phyloP scores from a whole-genome alignment of 2,113 vertebrate species.

The Strix uralensis region DNA sequence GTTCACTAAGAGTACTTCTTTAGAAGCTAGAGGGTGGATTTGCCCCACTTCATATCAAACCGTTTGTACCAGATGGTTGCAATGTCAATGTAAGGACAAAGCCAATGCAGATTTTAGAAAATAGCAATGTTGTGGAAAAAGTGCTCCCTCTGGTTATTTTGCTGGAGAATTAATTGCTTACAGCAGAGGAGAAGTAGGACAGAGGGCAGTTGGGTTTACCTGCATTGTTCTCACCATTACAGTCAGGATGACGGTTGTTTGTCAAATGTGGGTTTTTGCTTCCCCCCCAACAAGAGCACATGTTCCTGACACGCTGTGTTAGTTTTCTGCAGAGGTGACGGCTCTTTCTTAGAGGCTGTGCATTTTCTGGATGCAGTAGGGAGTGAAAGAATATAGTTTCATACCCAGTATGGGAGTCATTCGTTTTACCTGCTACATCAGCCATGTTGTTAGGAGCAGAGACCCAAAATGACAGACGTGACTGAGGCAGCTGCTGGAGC shows the following conservation, averaged over 20 bases:
- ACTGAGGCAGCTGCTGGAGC: slow-evolving; percentile 37
- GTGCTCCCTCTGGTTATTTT: slow-evolving; percentile 63
- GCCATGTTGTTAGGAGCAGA: slow-evolving; percentile 44
- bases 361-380: background rate
- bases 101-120: slow-evolving; percentile 53
- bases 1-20: slow-evolving; percentile 8
- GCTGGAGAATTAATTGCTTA: slow-evolving; percentile 31
- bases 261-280: background rate
- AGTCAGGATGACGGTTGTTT: background rate
- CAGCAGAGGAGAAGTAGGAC: slow-evolving; percentile 46
- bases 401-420: background rate
- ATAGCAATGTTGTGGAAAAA: slow-evolving; percentile 44
- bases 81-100: slow-evolving; percentile 65
- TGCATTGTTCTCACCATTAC: slow-evolving; percentile 4
- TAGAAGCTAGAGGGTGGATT: slow-evolving; percentile 46
- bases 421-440: background rate
- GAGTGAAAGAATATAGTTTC: background rate
- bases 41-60: slow-evolving; percentile 50
- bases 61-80: slow-evolving; percentile 53
- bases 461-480: slow-evolving; percentile 40
- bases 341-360: background rate
- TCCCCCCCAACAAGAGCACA: background rate
- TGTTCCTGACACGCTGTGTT: background rate
- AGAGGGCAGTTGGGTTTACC: slow-evolving; percentile 54
- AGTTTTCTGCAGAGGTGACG: background rate